Conservation (phyloP, 2,797 vertebrate genomes). For the Arrhamphus sclerolepis region DNA sequence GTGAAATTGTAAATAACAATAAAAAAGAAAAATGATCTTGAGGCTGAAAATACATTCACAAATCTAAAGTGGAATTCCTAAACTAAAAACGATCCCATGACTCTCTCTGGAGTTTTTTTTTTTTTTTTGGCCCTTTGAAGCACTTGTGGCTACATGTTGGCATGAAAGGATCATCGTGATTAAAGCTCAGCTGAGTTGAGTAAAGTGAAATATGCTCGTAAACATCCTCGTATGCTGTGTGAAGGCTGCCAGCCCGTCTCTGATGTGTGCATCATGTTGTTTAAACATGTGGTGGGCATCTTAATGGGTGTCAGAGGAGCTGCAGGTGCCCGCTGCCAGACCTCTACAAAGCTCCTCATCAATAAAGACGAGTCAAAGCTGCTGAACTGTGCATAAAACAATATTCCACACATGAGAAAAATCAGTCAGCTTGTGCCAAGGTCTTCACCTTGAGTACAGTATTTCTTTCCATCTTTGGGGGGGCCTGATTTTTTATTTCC, state of each 20-base stretch:
- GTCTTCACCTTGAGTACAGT: conserved; percentile 49
- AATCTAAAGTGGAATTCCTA: too few species aligned
- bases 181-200: background rate
- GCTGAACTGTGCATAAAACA: conserved; percentile 52
- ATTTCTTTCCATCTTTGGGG: conserved; percentile 47
- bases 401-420: conserved; percentile 57
- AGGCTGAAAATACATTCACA: too few species aligned
- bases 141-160: background rate
- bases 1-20: too few species aligned
- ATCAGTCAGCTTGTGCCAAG: conserved; percentile 28
- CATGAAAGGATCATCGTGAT: background rate
- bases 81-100: too few species aligned
- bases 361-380: conserved; percentile 44
- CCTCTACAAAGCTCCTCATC: conserved; percentile 29
- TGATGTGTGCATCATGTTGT: conserved; percentile 4
- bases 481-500: conserved; percentile 30
- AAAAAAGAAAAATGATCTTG: too few species aligned
- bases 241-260: too few species aligned
- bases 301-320: conserved; percentile 30
- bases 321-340: conserved; percentile 14
- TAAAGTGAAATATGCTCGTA: too few species aligned
- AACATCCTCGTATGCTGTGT: too few species aligned
- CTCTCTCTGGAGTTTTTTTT: too few species aligned
- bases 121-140: too few species aligned
- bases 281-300: conserved; percentile 12